Conservation (phyloP, 2,113 vertebrate genomes). For the Odontophorus gujanensis region DNA sequence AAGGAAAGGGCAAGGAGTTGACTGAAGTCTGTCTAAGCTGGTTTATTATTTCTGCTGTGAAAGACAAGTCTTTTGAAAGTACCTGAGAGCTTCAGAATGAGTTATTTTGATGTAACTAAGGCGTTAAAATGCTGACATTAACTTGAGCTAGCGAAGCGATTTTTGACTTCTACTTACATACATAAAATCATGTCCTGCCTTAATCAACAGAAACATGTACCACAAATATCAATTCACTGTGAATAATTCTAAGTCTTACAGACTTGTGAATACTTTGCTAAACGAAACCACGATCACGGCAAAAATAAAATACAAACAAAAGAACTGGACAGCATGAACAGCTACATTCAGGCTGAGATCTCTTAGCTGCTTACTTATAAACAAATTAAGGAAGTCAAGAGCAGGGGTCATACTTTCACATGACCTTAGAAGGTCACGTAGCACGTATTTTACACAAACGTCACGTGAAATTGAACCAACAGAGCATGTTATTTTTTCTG, state of each 20-base stretch:
- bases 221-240: background rate
- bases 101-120: background rate
- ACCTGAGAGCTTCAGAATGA: background rate
- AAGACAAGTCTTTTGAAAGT: background rate
- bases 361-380: conserved; percentile 18
- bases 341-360: rapidly evolving
- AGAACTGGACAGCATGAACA: background rate
- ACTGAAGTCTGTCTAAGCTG: background rate
- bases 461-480: background rate
- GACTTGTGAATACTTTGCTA: background rate
- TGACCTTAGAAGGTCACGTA: conserved; percentile 25
- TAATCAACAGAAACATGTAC: background rate
- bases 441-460: background rate
- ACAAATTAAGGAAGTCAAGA: conserved; percentile 36
- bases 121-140: background rate
- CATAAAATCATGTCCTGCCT: rapidly evolving
- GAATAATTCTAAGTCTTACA: background rate
- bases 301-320: background rate
- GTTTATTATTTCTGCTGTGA: conserved; percentile 7
- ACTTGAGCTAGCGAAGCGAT: background rate
- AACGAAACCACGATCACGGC: background rate
- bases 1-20: conserved; percentile 15
- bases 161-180: background rate
- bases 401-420: conserved; percentile 33
- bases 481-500: background rate